Percentiles rank a stretch among this genome's conserved stretches.
phyloP scores from a whole-genome alignment of 2,113 vertebrate genomes.

The Corvus hawaiiensis region DNA sequence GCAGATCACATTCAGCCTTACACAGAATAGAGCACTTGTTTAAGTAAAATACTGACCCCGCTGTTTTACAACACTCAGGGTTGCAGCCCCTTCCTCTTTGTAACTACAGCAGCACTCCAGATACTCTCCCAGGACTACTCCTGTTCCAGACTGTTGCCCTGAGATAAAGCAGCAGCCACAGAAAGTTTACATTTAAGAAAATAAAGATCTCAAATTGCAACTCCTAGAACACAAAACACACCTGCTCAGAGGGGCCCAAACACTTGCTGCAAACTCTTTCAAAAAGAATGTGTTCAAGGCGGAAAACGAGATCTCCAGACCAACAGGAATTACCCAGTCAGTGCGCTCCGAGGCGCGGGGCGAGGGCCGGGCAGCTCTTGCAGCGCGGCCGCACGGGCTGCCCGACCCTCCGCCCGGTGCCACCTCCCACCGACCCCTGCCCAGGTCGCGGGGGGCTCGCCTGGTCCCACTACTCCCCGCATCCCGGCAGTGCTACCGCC shows the following conservation, averaged over 20 bases:
- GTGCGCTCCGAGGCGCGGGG: neutral
- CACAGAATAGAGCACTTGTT: neutral
- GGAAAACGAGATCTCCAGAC: neutral
- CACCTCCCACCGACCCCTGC: neutral
- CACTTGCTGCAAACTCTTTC: neutral
- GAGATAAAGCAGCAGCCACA: neutral
- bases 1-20: neutral
- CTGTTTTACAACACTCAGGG: neutral
- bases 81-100: neutral
- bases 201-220: neutral
- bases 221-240: neutral
- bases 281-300: neutral
- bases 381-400: neutral
- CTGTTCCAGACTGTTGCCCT: neutral
- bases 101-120: neutral
- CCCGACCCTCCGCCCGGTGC: neutral
- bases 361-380: neutral
- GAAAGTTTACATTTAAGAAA: constrained; percentile 4
- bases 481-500: neutral
- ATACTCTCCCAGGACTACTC: neutral
- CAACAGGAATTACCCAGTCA: neutral
- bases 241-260: neutral
- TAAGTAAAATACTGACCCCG: neutral
- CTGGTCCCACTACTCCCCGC: neutral
- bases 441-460: neutral